Evolutionary conservation across 2,113 vertebrate species (phyloP), one percentile per base, ranked within the genome.

Genomic region (Potamarius usumacintae): DNA sequence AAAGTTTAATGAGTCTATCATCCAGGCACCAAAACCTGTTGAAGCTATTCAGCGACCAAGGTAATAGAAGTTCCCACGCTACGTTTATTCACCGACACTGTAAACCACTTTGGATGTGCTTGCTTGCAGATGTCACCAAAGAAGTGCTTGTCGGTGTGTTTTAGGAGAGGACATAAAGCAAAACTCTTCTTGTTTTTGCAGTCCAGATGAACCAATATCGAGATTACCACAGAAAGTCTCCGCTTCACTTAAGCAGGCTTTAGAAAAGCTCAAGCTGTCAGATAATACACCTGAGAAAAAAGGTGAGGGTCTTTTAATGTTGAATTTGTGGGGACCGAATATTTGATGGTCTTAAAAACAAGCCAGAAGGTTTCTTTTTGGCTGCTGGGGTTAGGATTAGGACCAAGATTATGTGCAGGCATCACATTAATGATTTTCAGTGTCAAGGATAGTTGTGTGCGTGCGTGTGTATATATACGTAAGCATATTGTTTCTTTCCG

Each of bases 11-110:
- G 97, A 99, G 87, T 97, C 96, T 90, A 97, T 99, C 88, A 98
- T 97, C 91, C 97, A 96, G 48, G 97, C 97, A 85, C 97, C 98
- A 86, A 99, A 97, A 91, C 98, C 98, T 79, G 91, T 97, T 89
- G 96, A 99, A 93, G 94, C 96, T 1, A 97, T 98, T 92, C 93
- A 93, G 91, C 96, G 98, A 82, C 98, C 98, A 27, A 99, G 98
- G 98, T 99, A 94, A 50, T n/a, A 2, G 5, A 84, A 5, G 74
- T 18, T 53, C n/a, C 8, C 9, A 53, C n/a, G 0, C n/a, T 34
- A 0, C 7, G 8, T 72, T 71, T 71, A 20, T 4, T 80, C 7
- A 60, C 0, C 2, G 11, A 27, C 30, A 17, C n/a, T 79, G 53
- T 57, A 4, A 63, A 52, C 48, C 58, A 57, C 58, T 63, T 83